Evolutionary conservation across 64 coral and sea anemone genomes (phyloP).

Genomic region (Exaiptasia diaphana): DNA sequence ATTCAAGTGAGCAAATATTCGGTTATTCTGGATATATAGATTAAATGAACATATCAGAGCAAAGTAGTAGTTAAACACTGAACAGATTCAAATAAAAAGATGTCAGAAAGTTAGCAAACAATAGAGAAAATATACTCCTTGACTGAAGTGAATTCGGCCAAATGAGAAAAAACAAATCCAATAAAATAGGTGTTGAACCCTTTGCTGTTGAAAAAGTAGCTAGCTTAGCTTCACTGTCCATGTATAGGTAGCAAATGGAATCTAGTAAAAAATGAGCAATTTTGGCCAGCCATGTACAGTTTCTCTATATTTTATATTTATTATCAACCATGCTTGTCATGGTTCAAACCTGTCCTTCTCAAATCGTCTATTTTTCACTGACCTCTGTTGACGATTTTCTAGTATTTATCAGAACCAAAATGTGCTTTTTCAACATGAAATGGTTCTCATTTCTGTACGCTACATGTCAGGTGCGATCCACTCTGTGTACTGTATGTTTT

Average conservation of each 20-base stretch:
- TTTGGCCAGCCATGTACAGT: constrained; percentile 52
- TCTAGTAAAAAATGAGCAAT: constrained; percentile 14
- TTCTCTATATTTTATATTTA: constrained; percentile 56
- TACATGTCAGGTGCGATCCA: too few relatives aligned
- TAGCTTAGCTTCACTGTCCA: background rate
- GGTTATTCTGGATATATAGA: too few relatives aligned
- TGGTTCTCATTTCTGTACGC: too few relatives aligned
- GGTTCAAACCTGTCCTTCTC: background rate
- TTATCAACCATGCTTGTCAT: constrained; percentile 3
- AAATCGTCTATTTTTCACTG: constrained; percentile 51
- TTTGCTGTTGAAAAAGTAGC: constrained; percentile 67
- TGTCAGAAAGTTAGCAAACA: too few relatives aligned
- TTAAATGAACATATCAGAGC: too few relatives aligned
- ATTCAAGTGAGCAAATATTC: too few relatives aligned
- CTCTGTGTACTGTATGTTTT: too few relatives aligned
- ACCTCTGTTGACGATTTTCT: constrained; percentile 26
- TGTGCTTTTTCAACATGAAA: constrained; percentile 57
- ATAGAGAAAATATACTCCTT: too few relatives aligned
- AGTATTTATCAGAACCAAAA: constrained; percentile 21
- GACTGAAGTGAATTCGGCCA: too few relatives aligned
- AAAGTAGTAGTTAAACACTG: too few relatives aligned
- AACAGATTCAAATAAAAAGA: too few relatives aligned
- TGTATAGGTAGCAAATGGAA: background rate
- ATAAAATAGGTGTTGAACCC: constrained; percentile 61
- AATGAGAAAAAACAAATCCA: too few relatives aligned